Percentiles rank a stretch among this genome's conserved stretches.
Evolutionary conservation across 2,888 invertebrate genomes (phyloP).

Genomic region (Catotricha subobsoleta): DNA sequence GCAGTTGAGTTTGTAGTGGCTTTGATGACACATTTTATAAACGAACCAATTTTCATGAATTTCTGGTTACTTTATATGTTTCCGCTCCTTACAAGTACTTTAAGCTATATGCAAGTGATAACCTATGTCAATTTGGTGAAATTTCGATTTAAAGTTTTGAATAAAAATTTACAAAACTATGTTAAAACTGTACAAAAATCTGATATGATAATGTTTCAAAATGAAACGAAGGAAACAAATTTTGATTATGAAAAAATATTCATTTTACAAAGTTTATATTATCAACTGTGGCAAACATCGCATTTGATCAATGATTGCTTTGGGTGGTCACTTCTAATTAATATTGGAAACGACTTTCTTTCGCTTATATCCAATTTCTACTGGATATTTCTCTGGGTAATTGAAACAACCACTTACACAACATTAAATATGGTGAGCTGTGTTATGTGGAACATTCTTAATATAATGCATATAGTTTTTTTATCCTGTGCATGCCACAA

Average conservation of each 20-base stretch:
- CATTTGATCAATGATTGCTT: constrained; percentile 19
- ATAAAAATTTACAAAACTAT: too few relatives aligned
- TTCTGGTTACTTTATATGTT: too few relatives aligned
- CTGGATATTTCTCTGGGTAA: constrained; percentile 24
- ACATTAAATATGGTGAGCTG: constrained; percentile 14
- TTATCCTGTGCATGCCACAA: constrained; percentile 23
- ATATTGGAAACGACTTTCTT: constrained; percentile 25
- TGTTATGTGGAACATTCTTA: constrained; percentile 22
- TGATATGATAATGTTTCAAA: too few relatives aligned
- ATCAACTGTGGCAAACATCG: constrained; percentile 21
- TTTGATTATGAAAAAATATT: constrained; percentile 14
- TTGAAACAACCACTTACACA: constrained; percentile 13
- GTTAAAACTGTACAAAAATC: too few relatives aligned
- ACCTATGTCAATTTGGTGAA: too few relatives aligned
- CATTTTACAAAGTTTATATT: constrained; percentile 20
- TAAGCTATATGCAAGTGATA: too few relatives aligned
- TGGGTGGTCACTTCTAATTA: constrained; percentile 23
- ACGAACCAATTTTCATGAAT: too few relatives aligned
- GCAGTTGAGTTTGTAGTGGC: too few relatives aligned
- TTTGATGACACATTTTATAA: too few relatives aligned
- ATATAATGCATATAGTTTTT: constrained; percentile 20
- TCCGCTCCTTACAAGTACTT: too few relatives aligned
- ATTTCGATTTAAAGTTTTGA: too few relatives aligned
- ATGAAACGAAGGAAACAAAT: too few relatives aligned
- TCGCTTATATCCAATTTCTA: constrained; percentile 25